These are phyloP conservation scores for Pseudochirops cupreus DNA, from an alignment of 2,797 vertebrate species.

Conservation along the genomic window DNA sequence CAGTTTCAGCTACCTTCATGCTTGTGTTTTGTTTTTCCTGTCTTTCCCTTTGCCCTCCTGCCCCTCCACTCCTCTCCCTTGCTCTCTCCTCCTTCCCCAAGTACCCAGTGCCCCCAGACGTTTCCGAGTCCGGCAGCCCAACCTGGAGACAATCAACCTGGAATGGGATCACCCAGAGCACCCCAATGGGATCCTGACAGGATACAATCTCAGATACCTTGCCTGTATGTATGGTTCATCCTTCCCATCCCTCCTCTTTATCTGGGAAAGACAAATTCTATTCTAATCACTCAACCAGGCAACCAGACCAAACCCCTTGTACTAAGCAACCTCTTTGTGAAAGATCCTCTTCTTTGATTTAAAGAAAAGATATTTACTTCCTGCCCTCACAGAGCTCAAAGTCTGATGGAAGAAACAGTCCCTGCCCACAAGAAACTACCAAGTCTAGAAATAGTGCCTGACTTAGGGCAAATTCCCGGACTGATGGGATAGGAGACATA, in stretches of 20 bases:
- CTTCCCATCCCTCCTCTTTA: not conserved
- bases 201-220: slow-evolving; percentile 92
- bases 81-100: slow-evolving; percentile 83
- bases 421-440: not conserved
- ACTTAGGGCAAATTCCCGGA: not conserved
- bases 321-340: not conserved
- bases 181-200: slow-evolving; percentile 94
- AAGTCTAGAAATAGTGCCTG: not conserved
- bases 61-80: slow-evolving; percentile 28
- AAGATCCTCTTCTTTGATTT: not conserved
- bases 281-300: not conserved
- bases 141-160: slow-evolving; percentile 89
- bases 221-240: slow-evolving; percentile 87
- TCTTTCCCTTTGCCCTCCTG: slow-evolving; percentile 71
- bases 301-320: not conserved
- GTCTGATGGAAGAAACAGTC: not conserved
- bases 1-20: slow-evolving; percentile 61
- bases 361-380: not conserved
- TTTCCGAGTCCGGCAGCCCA: slow-evolving; percentile 92
- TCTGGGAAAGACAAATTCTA: not conserved
- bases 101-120: slow-evolving; percentile 93
- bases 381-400: not conserved
- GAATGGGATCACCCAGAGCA: slow-evolving; percentile 96
- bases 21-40: slow-evolving; percentile 70
- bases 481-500: not conserved